These are phyloP conservation scores for Malurus alboscapulatus DNA, from an alignment of 2,113 vertebrate genomes.

Conservation along the genomic window DNA sequence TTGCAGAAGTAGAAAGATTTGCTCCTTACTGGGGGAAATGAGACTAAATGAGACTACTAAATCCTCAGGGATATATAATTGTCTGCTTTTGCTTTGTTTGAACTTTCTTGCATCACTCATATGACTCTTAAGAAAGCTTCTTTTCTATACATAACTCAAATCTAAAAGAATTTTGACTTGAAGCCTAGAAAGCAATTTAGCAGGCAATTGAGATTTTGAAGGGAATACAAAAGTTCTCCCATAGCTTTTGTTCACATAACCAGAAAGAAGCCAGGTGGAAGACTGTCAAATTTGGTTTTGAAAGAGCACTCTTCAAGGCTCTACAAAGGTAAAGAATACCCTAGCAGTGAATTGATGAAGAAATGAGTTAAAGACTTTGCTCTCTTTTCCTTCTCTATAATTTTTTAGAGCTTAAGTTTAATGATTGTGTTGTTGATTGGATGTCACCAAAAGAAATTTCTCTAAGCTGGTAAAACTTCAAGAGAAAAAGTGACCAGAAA, in stretches of 20 bases:
- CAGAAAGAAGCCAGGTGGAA: slow-evolving; percentile 20
- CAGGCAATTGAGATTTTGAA: slow-evolving; percentile 51
- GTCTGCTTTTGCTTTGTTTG: slow-evolving; percentile 17
- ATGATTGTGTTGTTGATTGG: neutral
- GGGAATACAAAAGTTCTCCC: slow-evolving; percentile 14
- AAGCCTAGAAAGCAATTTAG: slow-evolving; percentile 65
- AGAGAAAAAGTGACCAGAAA: neutral
- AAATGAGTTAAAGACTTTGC: neutral
- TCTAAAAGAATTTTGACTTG: slow-evolving; percentile 56
- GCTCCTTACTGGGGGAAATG: neutral
- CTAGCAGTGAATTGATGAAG: neutral
- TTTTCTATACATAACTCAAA: slow-evolving; percentile 52
- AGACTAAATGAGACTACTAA: neutral
- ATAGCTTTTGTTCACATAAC: slow-evolving; percentile 31
- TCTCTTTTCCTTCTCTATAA: neutral
- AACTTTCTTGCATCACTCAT: neutral
- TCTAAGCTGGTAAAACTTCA: neutral
- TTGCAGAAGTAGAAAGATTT: neutral
- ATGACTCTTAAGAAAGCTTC: slow-evolving; percentile 42
- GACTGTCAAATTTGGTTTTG: slow-evolving; percentile 12
- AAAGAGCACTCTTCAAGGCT: neutral
- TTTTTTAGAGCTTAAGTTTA: neutral
- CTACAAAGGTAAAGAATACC: neutral
- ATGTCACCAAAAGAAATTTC: neutral
- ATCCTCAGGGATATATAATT: neutral